Evolutionary conservation across 2,888 invertebrate species (phyloP).

Genomic region (Mantis religiosa): DNA sequence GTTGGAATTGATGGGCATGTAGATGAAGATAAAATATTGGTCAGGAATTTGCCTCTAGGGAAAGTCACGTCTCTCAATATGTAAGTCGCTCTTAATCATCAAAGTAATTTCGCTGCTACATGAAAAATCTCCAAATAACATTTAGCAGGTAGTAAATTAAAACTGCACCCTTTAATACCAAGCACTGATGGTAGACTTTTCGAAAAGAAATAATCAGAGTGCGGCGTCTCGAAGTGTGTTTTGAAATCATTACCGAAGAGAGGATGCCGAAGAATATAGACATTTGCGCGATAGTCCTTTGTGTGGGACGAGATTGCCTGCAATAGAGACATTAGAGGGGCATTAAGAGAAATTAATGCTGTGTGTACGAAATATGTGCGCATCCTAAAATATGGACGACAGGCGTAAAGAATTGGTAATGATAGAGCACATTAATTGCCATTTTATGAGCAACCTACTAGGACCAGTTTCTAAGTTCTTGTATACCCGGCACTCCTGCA

Average conservation of each 20-base stretch:
- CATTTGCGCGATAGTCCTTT: not conserved
- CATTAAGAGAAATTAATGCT: not conserved
- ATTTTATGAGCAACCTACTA: not conserved
- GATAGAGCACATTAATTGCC: not conserved
- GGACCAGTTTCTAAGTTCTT: not conserved
- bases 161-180: not conserved
- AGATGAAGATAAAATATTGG: not conserved
- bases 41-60: not conserved
- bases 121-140: not conserved
- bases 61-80: not conserved
- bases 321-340: not conserved
- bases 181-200: not conserved
- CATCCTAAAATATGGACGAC: not conserved
- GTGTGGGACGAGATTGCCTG: not conserved
- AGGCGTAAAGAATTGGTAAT: not conserved
- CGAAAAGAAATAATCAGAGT: not conserved
- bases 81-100: not conserved
- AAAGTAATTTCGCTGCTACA: not conserved
- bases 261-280: not conserved
- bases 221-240: not conserved
- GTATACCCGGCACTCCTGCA: too few relatives aligned
- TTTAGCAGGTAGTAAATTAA: not conserved
- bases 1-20: not conserved
- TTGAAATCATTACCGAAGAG: not conserved
- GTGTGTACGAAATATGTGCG: not conserved